A percentile compares a stretch with the other conserved stretches of the same genome.
phyloP scores from a whole-genome alignment of 2,888 invertebrate species.

The Melieria crassipennis region DNA sequence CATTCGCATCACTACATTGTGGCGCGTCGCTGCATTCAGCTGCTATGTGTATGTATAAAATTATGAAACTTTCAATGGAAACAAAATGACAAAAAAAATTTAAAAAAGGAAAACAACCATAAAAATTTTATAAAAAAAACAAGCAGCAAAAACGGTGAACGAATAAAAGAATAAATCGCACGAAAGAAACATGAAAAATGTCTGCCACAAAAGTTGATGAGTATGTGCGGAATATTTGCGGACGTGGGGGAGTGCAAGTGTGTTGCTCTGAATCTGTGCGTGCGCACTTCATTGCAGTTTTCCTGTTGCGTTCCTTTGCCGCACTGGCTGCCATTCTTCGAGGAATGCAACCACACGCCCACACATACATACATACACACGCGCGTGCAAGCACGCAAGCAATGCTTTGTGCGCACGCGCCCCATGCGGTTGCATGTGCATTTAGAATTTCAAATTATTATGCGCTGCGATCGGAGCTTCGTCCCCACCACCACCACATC shows the following conservation, averaged over 20 bases:
- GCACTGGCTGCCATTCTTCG: too few species aligned
- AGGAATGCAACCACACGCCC: too few species aligned
- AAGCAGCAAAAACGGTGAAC: too few species aligned
- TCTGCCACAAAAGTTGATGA: not conserved
- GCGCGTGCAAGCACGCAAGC: too few species aligned
- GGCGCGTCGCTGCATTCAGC: not conserved
- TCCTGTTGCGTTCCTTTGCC: too few species aligned
- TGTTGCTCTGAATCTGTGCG: not conserved
- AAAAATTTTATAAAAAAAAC: too few species aligned
- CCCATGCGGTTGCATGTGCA: conserved; percentile 25
- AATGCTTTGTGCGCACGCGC: not conserved
- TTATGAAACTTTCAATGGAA: not conserved
- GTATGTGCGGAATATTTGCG: too few species aligned
- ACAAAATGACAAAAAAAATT: not conserved
- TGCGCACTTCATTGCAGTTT: not conserved
- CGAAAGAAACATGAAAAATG: not conserved
- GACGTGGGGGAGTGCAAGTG: not conserved
- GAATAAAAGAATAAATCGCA: too few species aligned
- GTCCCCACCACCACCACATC: not conserved
- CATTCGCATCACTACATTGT: too few species aligned
- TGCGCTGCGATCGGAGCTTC: conserved; percentile 15
- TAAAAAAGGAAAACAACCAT: too few species aligned
- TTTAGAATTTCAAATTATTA: conserved; percentile 33
- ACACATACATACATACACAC: too few species aligned
- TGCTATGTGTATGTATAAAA: not conserved